Evolutionary conservation across 2,797 vertebrate genomes (phyloP).

Genomic region (Prunella strophiata): DNA sequence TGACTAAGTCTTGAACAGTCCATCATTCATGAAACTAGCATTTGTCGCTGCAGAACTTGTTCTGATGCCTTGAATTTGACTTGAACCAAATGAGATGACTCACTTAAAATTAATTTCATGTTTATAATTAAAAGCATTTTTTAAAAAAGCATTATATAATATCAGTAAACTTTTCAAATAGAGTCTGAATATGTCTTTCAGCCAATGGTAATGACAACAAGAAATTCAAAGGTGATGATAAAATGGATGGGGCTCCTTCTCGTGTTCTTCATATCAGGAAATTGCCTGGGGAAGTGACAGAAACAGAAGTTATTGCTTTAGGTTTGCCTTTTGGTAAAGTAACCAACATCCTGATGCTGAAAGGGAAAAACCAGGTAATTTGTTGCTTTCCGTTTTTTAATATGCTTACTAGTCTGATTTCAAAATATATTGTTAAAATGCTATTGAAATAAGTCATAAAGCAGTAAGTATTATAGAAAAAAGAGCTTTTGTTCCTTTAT

Average conservation of each 20-base stretch:
- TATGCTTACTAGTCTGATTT: not conserved
- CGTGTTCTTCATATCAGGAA: slow-evolving; percentile 98
- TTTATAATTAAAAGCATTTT: not conserved
- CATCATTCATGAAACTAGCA: not conserved
- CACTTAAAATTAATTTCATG: not conserved
- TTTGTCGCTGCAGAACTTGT: not conserved
- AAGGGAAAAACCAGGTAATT: slow-evolving; percentile 97
- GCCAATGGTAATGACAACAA: slow-evolving; percentile 98
- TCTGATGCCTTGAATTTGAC: not conserved
- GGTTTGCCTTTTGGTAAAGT: slow-evolving; percentile 98
- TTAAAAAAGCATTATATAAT: not conserved
- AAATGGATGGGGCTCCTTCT: slow-evolving; percentile 90
- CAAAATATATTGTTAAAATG: not conserved
- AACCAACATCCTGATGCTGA: slow-evolving; percentile 96
- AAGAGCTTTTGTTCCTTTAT: not conserved
- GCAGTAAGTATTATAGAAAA: not conserved
- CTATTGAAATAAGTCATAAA: not conserved
- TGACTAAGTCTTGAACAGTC: not conserved
- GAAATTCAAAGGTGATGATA: slow-evolving; percentile 92
- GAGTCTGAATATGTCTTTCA: slow-evolving; percentile 73
- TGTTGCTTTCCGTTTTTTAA: not conserved
- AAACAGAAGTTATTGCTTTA: slow-evolving; percentile 95
- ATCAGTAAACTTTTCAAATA: slow-evolving; percentile 29
- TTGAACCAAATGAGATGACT: not conserved
- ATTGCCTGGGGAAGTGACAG: slow-evolving; percentile 93